Base-by-base conservation (phyloP, 2,888 invertebrate species). In the Hydraecia micacea region DNA sequence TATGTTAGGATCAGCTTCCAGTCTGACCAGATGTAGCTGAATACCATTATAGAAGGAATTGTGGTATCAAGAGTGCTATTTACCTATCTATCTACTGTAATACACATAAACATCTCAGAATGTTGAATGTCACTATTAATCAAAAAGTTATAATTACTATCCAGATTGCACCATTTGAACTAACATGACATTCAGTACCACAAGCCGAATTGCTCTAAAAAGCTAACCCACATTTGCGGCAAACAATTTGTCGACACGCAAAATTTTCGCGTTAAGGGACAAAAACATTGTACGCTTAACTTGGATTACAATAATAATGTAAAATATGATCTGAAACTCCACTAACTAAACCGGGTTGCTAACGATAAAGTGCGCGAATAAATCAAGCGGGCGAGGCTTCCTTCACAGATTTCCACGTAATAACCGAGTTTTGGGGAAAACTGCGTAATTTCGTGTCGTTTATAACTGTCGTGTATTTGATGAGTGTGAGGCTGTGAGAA, bases 361-460 rank as follows among this genome's bases (percentile, higher is more conserved):
- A 87, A 90, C 90, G 90, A 91, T 90, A 91, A 92, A 94, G 89
- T 92, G 89, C 85, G 82, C 69, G 74, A 87, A 93, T 94, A 94
- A 94, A 94, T 95, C 93, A 93, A 77, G 73, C 73, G 80, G 88
- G 90, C 88, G 89, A 86, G 87, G 89, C 91, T 92, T 91, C 89
- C 86, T 83, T 87, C 89, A 89, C 91, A 92, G 92, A 92, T 93
- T 93, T 92, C 90, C 91, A 92, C 91, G 91, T 92, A 93, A 93
- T 95, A 94, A 93, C 72, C 66, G 62, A 81, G 81, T 80, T 78
- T 84, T 55, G 66, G 66, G 49, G 66, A 67, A 76, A 81, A 81
- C 36, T 82, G 72, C 68, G 72, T 79, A 75, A 80, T 80, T 72
- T 73, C 36, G 28, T 42, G 81, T 80, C 81, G 74, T 83, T 80